These are phyloP conservation scores for Cheirogaleus major DNA, from an alignment of 2,797 vertebrate genomes.

Conservation along the genomic window DNA sequence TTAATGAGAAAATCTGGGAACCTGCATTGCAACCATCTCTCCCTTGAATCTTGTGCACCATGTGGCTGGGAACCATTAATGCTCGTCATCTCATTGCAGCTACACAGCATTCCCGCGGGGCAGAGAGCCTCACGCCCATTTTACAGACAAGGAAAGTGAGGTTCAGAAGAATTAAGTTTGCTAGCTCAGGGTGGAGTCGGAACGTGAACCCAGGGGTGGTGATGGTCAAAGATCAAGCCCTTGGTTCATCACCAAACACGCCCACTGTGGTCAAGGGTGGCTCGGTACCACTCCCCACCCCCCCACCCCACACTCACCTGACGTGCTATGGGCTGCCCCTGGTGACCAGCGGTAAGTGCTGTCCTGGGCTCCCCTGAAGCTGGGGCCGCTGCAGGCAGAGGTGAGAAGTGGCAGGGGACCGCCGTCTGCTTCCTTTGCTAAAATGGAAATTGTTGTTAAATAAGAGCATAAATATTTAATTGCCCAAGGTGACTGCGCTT, in stretches of 20 bases:
- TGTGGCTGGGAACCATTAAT: background rate
- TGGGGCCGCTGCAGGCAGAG: background rate
- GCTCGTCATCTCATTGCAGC: rapidly evolving
- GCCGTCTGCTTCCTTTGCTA: background rate
- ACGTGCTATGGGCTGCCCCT: too few species aligned
- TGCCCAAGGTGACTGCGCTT: background rate
- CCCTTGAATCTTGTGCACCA: background rate
- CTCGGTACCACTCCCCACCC: background rate
- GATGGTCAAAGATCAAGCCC: background rate
- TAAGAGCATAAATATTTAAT: background rate
- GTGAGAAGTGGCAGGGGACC: background rate
- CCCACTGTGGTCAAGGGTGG: background rate
- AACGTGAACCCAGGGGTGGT: background rate
- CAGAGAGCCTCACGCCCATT: background rate
- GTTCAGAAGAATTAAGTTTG: background rate
- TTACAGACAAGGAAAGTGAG: background rate
- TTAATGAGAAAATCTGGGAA: background rate
- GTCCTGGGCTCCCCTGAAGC: background rate
- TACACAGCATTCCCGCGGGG: rapidly evolving
- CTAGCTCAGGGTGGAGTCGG: background rate
- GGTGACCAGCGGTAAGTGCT: rapidly evolving
- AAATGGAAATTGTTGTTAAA: background rate
- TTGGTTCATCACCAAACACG: rapidly evolving
- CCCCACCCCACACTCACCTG: too few species aligned
- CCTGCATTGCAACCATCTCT: background rate